Evolutionary conservation across 2,888 invertebrate genomes (phyloP), one percentile per base, ranked within the genome.

Genomic region (Byasa hedistus): DNA sequence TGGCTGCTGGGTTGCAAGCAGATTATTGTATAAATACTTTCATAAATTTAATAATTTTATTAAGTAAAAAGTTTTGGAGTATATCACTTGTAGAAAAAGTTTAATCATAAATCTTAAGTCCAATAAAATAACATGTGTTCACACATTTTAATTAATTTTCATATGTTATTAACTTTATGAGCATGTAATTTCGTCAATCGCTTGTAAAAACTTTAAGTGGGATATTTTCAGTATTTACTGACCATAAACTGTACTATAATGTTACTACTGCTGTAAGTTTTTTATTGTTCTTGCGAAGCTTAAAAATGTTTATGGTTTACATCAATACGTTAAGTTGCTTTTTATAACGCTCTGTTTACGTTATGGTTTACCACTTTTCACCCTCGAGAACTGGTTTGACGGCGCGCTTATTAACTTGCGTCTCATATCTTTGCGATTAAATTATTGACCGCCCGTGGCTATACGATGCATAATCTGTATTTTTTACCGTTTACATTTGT

Each of bases 341-440:
- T 17, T 17, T 17, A 44, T 44, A 44, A 44, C 15, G 44, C 19
- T 19, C 44, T 44, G 44, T 44, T 66, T 68, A 71, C 68, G 71
- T 72, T 69, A 72, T 71, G 70, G 71, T 73, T 71, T 76, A 76
- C 75, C 77, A 77, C 80, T 76, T 80, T 79, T 81, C 81, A 80
- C 83, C 80, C 82, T 81, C 79, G 78, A 84, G 82, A 86, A 87
- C 86, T 79, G 86, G 87, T 87, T 86, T 80, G 71, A 75, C 73
- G 69, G 65, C 68, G 71, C 70, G 74, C 73, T 76, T 75, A 73
- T 77, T 77, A 79, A 76, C 72, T 72, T 71, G 71, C 71, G 61
- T 67, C 69, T 64, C 63, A 64, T 65, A 57, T 56, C 64, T 68
- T 65, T 60, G 68, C 61, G 63, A 69, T 71, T 74, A 69, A 66